Evolutionary conservation across 2,888 invertebrate genomes (phyloP), one percentile per base, ranked within the genome.

Genomic region (Pilophorus perplexus): DNA sequence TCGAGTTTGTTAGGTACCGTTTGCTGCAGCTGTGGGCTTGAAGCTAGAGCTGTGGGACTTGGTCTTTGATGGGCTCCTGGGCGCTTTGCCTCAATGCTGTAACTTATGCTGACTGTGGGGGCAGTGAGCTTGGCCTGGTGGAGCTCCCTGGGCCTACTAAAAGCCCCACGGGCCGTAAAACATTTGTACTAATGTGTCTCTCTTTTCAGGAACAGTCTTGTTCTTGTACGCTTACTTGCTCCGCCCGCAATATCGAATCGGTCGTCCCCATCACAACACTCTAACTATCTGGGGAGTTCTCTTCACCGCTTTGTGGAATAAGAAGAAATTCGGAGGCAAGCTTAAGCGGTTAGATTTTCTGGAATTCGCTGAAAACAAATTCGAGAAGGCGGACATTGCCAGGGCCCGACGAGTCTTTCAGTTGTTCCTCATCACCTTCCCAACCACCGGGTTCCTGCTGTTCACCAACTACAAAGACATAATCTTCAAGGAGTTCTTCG

Each of bases 341-440:
- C 22, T 28, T 5, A 52, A 14, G 28, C 25, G 28, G 10, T 16
- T 2, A 6, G 20, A 18, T 52, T 52, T 27, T 27, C 12, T 52
- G 28, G 52, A 52, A 27, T 28, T 28, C 14, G 52, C 52, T 18
- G 52, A 52, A 27, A 3, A 10, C 16, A n/a, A 16, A 28, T 52
- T 25, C 28, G 52, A 52, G n/a, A 52, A 52, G 12, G n/a, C 8
- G 5, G 3, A 28, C 28, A 18, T 52, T 5, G 10, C 5, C 6
- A 52, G 28, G 28, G 27, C 52, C 14, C 25, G 28, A 25, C 25
- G 16, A 3, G 18, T 52, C 25, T 5, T 52, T 10, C 25, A 52
- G 16, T 28, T 52, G 16, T 28, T 52, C 16, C 8, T 28, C 3
- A 5, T 52, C 10, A 27, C 16, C 3, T 12, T 52, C n/a, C 52